A percentile compares a stretch with the other conserved stretches of the same genome.
Evolutionary conservation across 2,113 vertebrate genomes (phyloP).

Genomic region (Tretioscincus oriximinensis): DNA sequence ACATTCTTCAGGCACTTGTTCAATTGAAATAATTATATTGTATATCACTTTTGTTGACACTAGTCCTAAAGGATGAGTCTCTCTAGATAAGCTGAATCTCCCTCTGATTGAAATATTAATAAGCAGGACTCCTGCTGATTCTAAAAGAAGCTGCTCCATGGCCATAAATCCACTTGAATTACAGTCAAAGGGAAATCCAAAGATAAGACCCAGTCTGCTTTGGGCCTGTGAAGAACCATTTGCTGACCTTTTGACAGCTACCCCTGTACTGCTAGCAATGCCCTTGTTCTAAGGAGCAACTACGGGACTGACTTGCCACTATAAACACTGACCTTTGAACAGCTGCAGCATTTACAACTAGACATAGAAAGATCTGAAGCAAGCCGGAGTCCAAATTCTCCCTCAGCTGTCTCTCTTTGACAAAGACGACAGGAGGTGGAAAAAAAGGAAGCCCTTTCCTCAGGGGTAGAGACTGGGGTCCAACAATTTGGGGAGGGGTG

Average conservation of each 20-base stretch:
- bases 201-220: background rate
- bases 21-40: background rate
- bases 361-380: conserved; percentile 2
- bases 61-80: background rate
- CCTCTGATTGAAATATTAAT: background rate
- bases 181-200: background rate
- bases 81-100: background rate
- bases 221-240: background rate
- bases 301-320: background rate
- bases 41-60: background rate
- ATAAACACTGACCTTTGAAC: background rate
- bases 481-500: background rate
- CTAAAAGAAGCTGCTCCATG: background rate
- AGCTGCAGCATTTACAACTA: conserved; percentile 16
- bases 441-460: background rate
- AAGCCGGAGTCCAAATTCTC: background rate
- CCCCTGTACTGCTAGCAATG: background rate
- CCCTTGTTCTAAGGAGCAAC: background rate
- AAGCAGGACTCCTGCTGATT: background rate
- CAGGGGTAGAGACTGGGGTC: no score
- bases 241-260: background rate
- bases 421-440: background rate
- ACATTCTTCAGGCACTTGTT: background rate
- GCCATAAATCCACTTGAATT: background rate
- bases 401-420: background rate